A percentile compares a stretch with the other conserved stretches of the same genome.
Conservation (phyloP, 2,113 vertebrate species). For the Oncorhynchus kisutch region DNA sequence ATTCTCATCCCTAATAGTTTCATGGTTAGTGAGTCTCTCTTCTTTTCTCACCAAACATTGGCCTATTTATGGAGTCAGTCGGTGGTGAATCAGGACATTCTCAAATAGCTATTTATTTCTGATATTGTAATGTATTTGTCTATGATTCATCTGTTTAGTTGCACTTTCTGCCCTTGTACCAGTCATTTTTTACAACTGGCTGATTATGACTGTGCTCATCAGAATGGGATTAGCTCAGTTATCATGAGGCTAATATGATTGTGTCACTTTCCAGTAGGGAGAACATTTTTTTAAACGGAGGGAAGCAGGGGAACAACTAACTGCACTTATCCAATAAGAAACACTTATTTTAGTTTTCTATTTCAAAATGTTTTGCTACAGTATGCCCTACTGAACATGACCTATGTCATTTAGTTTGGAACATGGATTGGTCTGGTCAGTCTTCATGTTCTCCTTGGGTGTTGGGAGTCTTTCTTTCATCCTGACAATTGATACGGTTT, state of each 20-base stretch:
- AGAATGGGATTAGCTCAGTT: background rate
- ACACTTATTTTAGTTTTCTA: too few species aligned
- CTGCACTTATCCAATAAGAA: too few species aligned
- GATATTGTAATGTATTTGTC: background rate
- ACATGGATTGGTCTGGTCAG: background rate
- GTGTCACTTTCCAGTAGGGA: too few species aligned
- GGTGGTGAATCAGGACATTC: background rate
- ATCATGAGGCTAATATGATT: background rate
- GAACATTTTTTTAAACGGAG: too few species aligned
- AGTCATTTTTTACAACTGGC: background rate
- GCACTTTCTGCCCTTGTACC: too few species aligned
- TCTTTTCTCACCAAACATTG: background rate
- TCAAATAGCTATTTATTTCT: background rate
- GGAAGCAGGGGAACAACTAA: too few species aligned
- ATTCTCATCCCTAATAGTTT: slow-evolving; percentile 27
- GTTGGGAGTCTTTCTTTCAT: background rate
- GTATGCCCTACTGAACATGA: too few species aligned
- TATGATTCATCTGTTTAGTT: too few species aligned
- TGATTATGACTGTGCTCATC: background rate
- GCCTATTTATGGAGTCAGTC: background rate
- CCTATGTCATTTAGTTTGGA: background rate
- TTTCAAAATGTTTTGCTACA: too few species aligned
- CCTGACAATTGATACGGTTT: background rate
- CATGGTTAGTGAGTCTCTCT: background rate
- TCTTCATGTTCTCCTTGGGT: background rate